Evolutionary conservation across 2,113 vertebrate genomes (phyloP), one percentile per base, ranked within the genome.

Genomic region (Lynx canadensis): DNA sequence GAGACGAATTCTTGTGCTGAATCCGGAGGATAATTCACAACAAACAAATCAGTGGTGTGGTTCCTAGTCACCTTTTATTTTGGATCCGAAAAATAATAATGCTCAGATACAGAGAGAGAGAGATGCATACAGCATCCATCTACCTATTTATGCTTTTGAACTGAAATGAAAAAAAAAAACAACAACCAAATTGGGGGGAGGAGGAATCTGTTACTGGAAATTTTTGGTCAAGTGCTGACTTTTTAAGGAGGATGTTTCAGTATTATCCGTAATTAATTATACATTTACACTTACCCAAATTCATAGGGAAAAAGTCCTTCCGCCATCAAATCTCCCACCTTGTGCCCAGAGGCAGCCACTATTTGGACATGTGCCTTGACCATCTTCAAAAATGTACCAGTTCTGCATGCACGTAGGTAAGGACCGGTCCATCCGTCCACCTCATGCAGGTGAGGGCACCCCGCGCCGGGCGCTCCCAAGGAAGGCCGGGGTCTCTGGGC

Each of bases 331-430:
- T 12, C 48, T 55, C 10, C n/a, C 4, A 5, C 18, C 71, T 12
- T 27, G 33, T 16, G 18, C 57, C 45, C 55, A 18, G 13, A 21
- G 1, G 52, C 1, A 5, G 16, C 19, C 33, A 29, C 31, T 29
- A 0, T 36, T 52, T 73, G 55, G 31, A 31, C 33, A 18, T 0
- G 0, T 15, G 31, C 38, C 31, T 29, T 16, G 16, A 23, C 31
- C 33, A 4, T 50, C 3, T n/a, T 66, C 63, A 15, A 33, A 15
- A 15, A 68, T 21, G 21, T 50, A 6, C 33, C 45, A 36, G 84
- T 18, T 69, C 5, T 1, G 16, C 6, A 2, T 8, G 66, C 6
- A 2, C 1, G 1, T 11, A 38, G 4, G 16, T 4, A 2, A 4
- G 12, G 33, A 7, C 27, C 21, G 11, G 3, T 13, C 78, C 52